These are phyloP conservation scores for Tolmerus cingulatus DNA, from an alignment of 2,888 invertebrate genomes.

Conservation along the genomic window DNA sequence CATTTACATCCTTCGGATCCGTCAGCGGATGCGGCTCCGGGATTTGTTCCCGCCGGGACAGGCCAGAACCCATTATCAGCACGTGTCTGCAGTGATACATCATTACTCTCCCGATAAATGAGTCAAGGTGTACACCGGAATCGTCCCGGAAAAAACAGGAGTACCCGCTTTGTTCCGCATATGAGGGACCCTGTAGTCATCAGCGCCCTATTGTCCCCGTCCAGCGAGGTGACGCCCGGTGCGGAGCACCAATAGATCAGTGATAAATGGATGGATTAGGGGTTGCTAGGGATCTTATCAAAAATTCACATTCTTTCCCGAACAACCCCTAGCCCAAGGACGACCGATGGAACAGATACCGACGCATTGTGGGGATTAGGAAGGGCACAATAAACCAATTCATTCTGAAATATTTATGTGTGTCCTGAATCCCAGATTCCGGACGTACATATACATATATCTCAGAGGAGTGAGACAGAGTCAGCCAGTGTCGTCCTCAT, in stretches of 20 bases:
- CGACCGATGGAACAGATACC: slow-evolving; percentile 10
- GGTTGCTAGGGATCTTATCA: slow-evolving; percentile 41
- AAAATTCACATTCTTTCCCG: slow-evolving; percentile 41
- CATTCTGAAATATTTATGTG: slow-evolving; percentile 40
- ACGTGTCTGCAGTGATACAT: slow-evolving; percentile 48
- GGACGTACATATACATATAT: too few species aligned
- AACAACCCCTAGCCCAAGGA: not conserved
- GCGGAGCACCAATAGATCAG: slow-evolving; percentile 45
- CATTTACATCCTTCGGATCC: slow-evolving; percentile 29
- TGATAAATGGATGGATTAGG: slow-evolving; percentile 47
- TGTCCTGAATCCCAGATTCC: slow-evolving; percentile 5
- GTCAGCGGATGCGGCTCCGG: not conserved
- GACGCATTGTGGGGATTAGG: slow-evolving; percentile 15
- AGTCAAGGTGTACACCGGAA: slow-evolving; percentile 32
- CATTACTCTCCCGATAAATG: slow-evolving; percentile 41
- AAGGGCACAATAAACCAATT: slow-evolving; percentile 38
- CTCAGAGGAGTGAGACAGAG: not conserved
- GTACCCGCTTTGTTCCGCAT: slow-evolving; percentile 23
- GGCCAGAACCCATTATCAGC: slow-evolving; percentile 45
- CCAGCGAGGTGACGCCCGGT: slow-evolving; percentile 33
- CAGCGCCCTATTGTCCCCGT: slow-evolving; percentile 45
- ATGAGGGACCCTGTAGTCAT: not conserved
- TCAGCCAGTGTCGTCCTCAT: slow-evolving; percentile 26
- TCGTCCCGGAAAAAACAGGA: slow-evolving; percentile 12
- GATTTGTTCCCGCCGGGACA: not conserved